A percentile compares a stretch with the other conserved stretches of the same genome.
phyloP scores from a whole-genome alignment of 2,888 invertebrate species.

The Encarsia formosa region DNA sequence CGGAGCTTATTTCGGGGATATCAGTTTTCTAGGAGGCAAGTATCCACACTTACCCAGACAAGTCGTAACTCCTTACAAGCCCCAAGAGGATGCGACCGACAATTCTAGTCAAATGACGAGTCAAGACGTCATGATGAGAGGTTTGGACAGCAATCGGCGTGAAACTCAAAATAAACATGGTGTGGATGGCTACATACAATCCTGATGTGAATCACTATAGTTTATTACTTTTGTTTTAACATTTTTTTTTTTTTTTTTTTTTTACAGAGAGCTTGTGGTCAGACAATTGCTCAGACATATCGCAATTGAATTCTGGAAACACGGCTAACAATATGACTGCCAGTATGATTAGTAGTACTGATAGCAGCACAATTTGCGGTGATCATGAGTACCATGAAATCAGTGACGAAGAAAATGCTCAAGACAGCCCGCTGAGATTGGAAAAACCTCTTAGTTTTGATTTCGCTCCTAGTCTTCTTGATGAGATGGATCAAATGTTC shows the following conservation, averaged over 20 bases:
- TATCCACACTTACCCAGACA: slow-evolving; percentile 80
- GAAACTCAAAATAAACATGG: slow-evolving; percentile 45
- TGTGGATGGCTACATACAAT: neutral
- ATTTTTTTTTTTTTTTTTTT: slow-evolving; percentile 14
- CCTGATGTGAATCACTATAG: neutral
- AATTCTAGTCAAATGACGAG: slow-evolving; percentile 43
- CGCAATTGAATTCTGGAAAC: slow-evolving; percentile 36
- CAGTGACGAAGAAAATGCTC: slow-evolving; percentile 67
- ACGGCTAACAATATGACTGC: slow-evolving; percentile 36
- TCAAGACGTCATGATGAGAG: slow-evolving; percentile 18
- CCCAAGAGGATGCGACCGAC: slow-evolving; percentile 66
- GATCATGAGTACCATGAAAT: slow-evolving; percentile 82
- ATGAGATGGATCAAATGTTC: slow-evolving; percentile 87
- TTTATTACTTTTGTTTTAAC: neutral
- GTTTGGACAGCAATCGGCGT: slow-evolving; percentile 34
- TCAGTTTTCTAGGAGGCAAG: slow-evolving; percentile 70
- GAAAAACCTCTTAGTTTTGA: slow-evolving; percentile 60
- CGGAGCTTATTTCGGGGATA: slow-evolving; percentile 95
- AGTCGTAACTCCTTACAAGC: slow-evolving; percentile 84
- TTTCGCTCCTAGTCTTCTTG: slow-evolving; percentile 84
- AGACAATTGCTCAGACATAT: slow-evolving; percentile 43
- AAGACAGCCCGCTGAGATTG: slow-evolving; percentile 53
- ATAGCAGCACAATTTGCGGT: slow-evolving; percentile 32
- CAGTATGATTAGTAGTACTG: slow-evolving; percentile 36
- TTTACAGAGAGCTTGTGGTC: slow-evolving; percentile 45